Evolutionary conservation across 1,140 invertebrate species (phyloP), one percentile per base, ranked within the genome.

Genomic region (Aphidius ervi): DNA sequence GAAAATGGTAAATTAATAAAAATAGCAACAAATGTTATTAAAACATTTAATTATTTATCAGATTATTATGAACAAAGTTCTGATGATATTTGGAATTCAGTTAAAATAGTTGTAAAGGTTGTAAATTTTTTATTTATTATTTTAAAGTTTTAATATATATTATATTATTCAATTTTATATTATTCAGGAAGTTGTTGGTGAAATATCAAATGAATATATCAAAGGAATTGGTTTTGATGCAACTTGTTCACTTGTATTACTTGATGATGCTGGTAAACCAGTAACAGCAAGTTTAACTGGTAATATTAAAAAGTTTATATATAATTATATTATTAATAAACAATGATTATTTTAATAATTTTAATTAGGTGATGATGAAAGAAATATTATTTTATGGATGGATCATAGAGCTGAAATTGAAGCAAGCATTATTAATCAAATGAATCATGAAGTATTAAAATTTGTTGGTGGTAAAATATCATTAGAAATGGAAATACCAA

Each of bases 321-420:
- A 9, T 46, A 6, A 5, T 41, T 6, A 31, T 31, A 9, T 58
- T n/a, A 58, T 20, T 46, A 41, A 9, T 7, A 5, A 45, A 16
- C 16, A 16, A 16, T 16, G 1, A 16, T 16, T 40, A 9, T 10
- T 7, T 55, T 20, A 6, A 41, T 16, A 42, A 20, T 49, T 42
- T 56, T 48, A 31, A 10, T 6, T 50, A 63, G 57, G 53, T 4
- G 56, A 61, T 55, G 48, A 64, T 9, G 58, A 58, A 40, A 88
- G 91, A 74, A 96, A 98, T 78, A 83, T 98, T 37, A 92, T 98
- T 42, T 86, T 98, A 77, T 99, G 96, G 96, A 90, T 98, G 93
- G 96, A 99, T 75, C 95, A 98, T 73, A 81, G 96, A 67, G 95
- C 95, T 4, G 79, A 85, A 20, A 74, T 84, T 49, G 91, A 98